Base-by-base conservation (phyloP, 1,140 invertebrate genomes). In the Coenobita brevimanus region DNA sequence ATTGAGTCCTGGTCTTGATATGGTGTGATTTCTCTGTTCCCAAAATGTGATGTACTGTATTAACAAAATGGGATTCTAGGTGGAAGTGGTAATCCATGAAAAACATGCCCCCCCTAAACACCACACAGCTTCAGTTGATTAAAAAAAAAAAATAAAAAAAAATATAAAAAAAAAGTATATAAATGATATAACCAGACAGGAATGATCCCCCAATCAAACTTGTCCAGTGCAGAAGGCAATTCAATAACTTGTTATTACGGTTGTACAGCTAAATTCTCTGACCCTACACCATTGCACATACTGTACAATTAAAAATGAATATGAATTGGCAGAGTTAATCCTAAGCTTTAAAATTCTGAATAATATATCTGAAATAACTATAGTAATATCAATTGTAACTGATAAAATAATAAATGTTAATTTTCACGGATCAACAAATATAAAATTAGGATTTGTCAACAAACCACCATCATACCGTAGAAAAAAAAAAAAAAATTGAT, bases 171-270 rank as follows among this genome's bases (percentile, higher is more conserved):
- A n/a, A n/a, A n/a, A n/a, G n/a, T n/a, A n/a, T n/a, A n/a, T 62
- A 71, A 83, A 73, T 83, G 46, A 83, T 50, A 46, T 71, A 67
- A 83, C 43, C 33, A 83, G 81, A 73, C 81, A 83, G 67, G 43
- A 50, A 83, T 83, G 81, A 83, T 83, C 81, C 81, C 81, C 81
- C 81, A 83, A 83, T 83, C 81, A 83, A 81, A 50, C 38, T 46
- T 83, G 81, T 73, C 81, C 81, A 83, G 67, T 73, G 27, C 57
- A 46, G 67, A n/a, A 38, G 43, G 46, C 67, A 36, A 33, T n/a
- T 38, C 38, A 64, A 6, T 62, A 64, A 41, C 21, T 81, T 41
- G 62, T 50, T 50, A 50, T 50, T 50, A 50, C 6, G 17, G 46
- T 50, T n/a, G 27, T 75, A 75, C 43, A 30, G 67, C 80, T 82